Evolutionary conservation across 2,113 vertebrate genomes (phyloP), one percentile per base, ranked within the genome.

Genomic region (Nerophis lumbriciformis): DNA sequence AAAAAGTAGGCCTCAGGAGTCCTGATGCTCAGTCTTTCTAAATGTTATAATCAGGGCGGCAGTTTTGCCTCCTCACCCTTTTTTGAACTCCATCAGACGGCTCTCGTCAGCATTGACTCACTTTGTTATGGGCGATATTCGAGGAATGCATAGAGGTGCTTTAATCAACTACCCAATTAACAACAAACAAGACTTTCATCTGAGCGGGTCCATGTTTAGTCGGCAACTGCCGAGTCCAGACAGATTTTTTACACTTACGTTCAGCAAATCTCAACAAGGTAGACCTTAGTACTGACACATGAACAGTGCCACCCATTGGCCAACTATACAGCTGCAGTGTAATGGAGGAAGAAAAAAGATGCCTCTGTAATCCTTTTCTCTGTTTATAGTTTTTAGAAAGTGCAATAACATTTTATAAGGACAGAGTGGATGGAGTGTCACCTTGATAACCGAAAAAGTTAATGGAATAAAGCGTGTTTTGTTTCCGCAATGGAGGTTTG

Each of bases 251-350:
- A 21, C 66, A 74, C 67, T 71, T 73, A 75, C 53, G 68, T 47
- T 72, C 69, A 67, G 72, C 76, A 79, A 55, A 63, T 79, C 53
- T 57, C 66, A 57, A 59, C 60, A 61, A 71, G 66, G 72, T 67
- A 70, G 56, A 57, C 66, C 62, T 53, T 56, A 47, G 56, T 13
- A 63, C 37, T 55, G 57, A 13, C 63, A 8, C 56, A 81, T 63
- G 66, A 84, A 85, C 84, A 90, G 74, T 88, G 82, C 83, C 87
- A 79, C 83, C 86, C 83, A 76, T 61, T 75, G 86, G 47, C 45
- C 13, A 15, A 16, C 6, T 9, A 45, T 35, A 42, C 14, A 78
- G 79, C 19, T 77, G 58, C 76, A 75, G 16, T 37, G 42, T 13
- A 15, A 50, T 5, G 7, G 16, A 8, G 35, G 56, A 42, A 42